These are phyloP conservation scores for Acestrorhynchus altus DNA, from an alignment of 2,797 vertebrate species.

Conservation along the genomic window DNA sequence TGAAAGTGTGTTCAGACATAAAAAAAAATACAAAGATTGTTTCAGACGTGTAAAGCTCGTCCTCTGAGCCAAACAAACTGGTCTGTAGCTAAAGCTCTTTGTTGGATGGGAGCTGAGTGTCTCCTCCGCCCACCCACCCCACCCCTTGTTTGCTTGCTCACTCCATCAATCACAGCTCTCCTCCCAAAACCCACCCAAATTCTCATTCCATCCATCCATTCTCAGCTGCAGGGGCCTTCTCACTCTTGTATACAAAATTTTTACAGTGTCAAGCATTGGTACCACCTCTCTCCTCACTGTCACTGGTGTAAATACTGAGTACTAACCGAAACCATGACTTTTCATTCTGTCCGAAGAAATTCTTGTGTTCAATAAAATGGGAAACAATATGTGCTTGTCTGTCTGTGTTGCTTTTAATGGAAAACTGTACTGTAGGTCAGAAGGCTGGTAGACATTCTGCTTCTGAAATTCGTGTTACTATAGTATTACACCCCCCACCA, in stretches of 20 bases:
- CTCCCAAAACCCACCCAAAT: constrained; percentile 77
- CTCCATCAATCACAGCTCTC: constrained; percentile 68
- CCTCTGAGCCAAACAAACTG: constrained; percentile 44
- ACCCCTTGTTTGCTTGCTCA: constrained; percentile 3
- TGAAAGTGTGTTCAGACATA: constrained; percentile 50
- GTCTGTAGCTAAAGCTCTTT: constrained; percentile 47
- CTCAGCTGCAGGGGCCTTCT: constrained; percentile 83
- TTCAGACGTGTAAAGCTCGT: constrained; percentile 40
- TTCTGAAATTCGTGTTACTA: too few species aligned
- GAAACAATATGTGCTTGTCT: constrained; percentile 44
- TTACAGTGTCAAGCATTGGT: constrained; percentile 81
- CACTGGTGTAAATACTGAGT: constrained; percentile 94
- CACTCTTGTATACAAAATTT: constrained; percentile 84
- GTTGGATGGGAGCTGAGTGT: constrained; percentile 35
- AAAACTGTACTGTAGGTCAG: neutral
- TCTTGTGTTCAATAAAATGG: constrained; percentile 94
- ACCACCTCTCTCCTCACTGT: constrained; percentile 83
- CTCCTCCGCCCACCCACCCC: too few species aligned
- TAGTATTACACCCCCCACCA: too few species aligned
- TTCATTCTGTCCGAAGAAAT: constrained; percentile 89
- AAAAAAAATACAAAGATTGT: constrained; percentile 32
- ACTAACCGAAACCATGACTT: constrained; percentile 89
- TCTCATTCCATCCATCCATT: constrained; percentile 73
- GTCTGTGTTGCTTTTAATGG: constrained; percentile 29
- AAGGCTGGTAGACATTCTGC: too few species aligned